Base-by-base conservation (phyloP, 2,797 vertebrate genomes). In the Oreortyx pictus region DNA sequence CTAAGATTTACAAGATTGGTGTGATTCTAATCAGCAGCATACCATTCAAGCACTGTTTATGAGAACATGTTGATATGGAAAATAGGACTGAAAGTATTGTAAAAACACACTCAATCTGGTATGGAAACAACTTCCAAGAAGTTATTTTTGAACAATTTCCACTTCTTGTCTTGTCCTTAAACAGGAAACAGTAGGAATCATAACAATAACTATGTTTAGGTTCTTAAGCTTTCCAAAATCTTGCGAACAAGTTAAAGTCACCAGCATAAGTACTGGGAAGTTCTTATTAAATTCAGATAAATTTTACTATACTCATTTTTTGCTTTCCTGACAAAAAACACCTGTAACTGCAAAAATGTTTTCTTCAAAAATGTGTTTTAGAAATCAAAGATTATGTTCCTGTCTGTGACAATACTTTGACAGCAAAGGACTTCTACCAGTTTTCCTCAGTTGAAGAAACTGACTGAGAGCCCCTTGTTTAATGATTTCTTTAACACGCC, bases 121-220 rank as follows among this genome's bases (percentile, higher is more conserved):
- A 71, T 94, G 85, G 89, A 95, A 97, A 93, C 74, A 75, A 87
- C 90, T 96, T 96, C 75, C 92, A 92, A 93, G 89, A 94, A 90
- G 78, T 87, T 96, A 94, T 97, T 97, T 97, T 95, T 95, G 88
- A 90, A 78, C 37, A 82, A 96, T 96, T 96, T 96, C 95, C 95
- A 91, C 90, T 94, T 96, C 96, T 96, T 95, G 88, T 90, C 88
- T 92, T 74, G 74, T 37, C 9, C 65, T 94, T 82, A 93, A 95
- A 94, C 87, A 95, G 94, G 95, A 96, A 97, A 67, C 85, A 46
- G 87, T 83, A 89, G 95, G 73, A 94, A 91, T 73, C 79, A 70
- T 88, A 95, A 95, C 73, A 95, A 59, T 43, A 37, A 49, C 62
- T 73, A 60, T 72, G 89, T 83, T 90, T 93, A 84, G 93, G 37